Evolutionary conservation across 2,113 vertebrate species (phyloP), one percentile per base, ranked within the genome.

Genomic region (Takifugu flavidus): DNA sequence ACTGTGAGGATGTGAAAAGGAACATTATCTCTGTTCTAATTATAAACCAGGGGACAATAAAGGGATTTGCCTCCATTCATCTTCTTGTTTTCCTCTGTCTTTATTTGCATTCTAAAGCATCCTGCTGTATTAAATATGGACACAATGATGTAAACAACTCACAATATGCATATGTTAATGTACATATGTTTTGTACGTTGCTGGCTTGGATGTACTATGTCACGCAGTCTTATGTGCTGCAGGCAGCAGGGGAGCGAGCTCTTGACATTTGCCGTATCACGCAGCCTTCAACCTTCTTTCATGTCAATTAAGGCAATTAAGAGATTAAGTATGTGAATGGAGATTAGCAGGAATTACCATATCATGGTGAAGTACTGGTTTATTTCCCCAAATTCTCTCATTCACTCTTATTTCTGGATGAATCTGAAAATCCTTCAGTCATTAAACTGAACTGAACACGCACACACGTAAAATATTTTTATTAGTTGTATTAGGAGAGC

Each of bases 251-350:
- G 25, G 6, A 11, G 25, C 45, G 46, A 42, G 28, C 63, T 71
- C 62, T 75, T 79, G 72, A 78, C 70, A 68, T 73, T 78, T 77
- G 49, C 49, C 61, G 63, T 62, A 73, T 83, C 49, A 74, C 57
- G 34, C 56, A 34, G 55, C 59, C 57, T 46, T 72, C 65, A 79
- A 75, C 65, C 44, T 68, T 72, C 69, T 83, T 86, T 84, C 65
- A 86, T 83, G 71, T 86, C 75, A 86, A 80, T 86, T 85, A 87
- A 82, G 81, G 78, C 78, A 85, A 88, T 86, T 86, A 83, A 70
- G 77, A 83, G 80, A 86, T 89, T 87, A 87, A 71, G 66, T 42
- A 50, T 62, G 56, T 77, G 74, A 84, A 86, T 78, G 67, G 62
- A 82, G 81, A 81, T 85, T 82, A 74, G 57, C 79, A 79, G 79